Evolutionary conservation across 2,888 invertebrate genomes (phyloP).

Genomic region (Brassicogethes aeneus): DNA sequence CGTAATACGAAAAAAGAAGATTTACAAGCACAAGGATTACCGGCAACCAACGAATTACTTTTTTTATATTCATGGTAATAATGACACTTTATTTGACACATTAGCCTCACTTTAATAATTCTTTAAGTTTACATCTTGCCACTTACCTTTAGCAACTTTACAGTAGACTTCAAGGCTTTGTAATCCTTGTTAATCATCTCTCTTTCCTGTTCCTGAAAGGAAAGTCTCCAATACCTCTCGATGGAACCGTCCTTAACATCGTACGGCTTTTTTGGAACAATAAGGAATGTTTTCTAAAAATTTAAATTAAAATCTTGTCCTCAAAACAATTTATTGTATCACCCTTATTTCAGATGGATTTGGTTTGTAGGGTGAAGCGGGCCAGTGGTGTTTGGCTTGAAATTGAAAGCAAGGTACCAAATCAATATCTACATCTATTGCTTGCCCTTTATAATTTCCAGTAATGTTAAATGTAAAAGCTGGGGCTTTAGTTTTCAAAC

Average conservation of each 20-base stretch:
- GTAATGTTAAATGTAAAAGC: slow-evolving; percentile 46
- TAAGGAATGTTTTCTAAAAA: slow-evolving; percentile 20
- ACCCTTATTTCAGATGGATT: slow-evolving; percentile 19
- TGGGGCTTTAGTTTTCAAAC: slow-evolving; percentile 43
- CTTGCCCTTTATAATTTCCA: slow-evolving; percentile 14
- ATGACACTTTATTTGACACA: no score
- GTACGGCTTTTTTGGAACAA: slow-evolving; percentile 33
- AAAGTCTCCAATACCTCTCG: slow-evolving; percentile 34
- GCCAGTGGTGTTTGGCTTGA: slow-evolving; percentile 24
- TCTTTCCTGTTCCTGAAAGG: slow-evolving; percentile 39
- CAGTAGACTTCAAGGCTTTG: slow-evolving; percentile 29
- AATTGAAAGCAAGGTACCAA: slow-evolving; percentile 33
- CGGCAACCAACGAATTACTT: no score
- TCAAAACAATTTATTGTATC: slow-evolving; percentile 2
- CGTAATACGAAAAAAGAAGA: no score
- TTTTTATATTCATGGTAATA: no score
- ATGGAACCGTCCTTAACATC: slow-evolving; percentile 8
- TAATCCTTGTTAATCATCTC: slow-evolving; percentile 25
- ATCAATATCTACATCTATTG: slow-evolving; percentile 33
- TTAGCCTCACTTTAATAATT: no score
- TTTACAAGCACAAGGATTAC: no score
- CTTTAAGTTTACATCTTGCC: no score
- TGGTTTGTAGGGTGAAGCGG: slow-evolving; percentile 21
- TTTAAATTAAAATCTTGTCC: not conserved
- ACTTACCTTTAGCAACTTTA: slow-evolving; percentile 34